Base-by-base conservation (phyloP, 2,797 vertebrate genomes). In the Spinibarbus caldwelli region DNA sequence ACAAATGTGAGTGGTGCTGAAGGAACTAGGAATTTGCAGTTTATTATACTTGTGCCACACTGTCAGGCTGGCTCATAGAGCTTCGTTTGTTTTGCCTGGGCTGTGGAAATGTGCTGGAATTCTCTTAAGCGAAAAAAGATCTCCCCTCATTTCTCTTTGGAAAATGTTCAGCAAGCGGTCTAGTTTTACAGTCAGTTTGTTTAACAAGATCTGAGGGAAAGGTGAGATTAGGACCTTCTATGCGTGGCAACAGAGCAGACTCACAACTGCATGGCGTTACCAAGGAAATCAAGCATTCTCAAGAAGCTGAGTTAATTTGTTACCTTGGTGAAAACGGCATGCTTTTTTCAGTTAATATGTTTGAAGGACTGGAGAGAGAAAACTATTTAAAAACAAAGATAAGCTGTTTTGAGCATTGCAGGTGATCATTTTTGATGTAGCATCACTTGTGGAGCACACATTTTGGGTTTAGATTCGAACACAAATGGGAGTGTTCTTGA, bases 31-130 rank as follows among this genome's bases (percentile, higher is more conserved):
- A 89, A 78, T 89, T 87, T 83, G 84, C 66, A 75, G 68, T 87
- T 88, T 87, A 82, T 87, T 91, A 85, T 88, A 73, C 67, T 87
- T 76, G 72, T 78, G 80, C 67, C 79, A 79, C 86, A 23, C 70
- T 73, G 76, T 72, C 52, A 66, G 64, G 26, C 67, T n/a, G 26
- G 62, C 80, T 57, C 36, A 23, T 84, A 75, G 86, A 70, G 80
- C 72, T 83, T 31, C 34, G 73, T 81, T 78, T 90, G 67, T 88
- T 85, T 87, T 75, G 83, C 85, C 78, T 57, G 19, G 73, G 66
- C 79, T 86, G 71, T 85, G 68, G 86, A 87, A 83, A 87, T 85
- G 7, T 86, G 79, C 31, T 23, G 57, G 80, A 79, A 81, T n/a
- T 87, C 66, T 85, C 38, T 70, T 59, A 80, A 79, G 49, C 57